Evolutionary conservation across 2,888 invertebrate genomes (phyloP), one percentile per base, ranked within the genome.

Genomic region (Amaurobius ferox): DNA sequence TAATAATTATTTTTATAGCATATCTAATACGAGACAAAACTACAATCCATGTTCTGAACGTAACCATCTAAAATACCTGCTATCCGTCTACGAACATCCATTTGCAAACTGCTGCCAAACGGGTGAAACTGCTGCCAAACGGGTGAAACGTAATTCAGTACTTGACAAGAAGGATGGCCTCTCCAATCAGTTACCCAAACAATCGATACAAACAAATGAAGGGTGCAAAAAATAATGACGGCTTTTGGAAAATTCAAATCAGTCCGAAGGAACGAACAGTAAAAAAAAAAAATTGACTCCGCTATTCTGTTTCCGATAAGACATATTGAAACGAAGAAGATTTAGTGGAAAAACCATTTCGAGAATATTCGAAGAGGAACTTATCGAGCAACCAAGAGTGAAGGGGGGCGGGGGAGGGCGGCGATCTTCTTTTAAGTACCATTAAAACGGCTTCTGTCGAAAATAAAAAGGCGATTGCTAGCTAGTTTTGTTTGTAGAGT

Each of bases 281-380:
- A 55, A 55, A 23, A 23, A 55, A 55, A 55, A 55, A 55, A 23
- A 55, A 23, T 6, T 19, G 23, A 11, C 23, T 55, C 23, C 55
- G 55, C 55, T 23, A 55, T 55, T 55, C 23, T 23, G 55, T 55
- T 55, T 55, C 55, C 77, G 83, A 85, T 85, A 85, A 85, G 77
- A 78, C 83, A 85, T 85, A 85, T 85, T 85, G 83, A 85, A 85
- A 85, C 77, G 77, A 72, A 77, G 72, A 76, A 83, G 81, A 83
- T 83, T 83, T 83, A 83, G 81, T 83, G 76, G 81, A 83, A 83
- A 83, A 83, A 83, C 76, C 81, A 76, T 68, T 71, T 71, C 67
- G 40, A 70, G 76, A 76, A 83, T 83, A 76, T 83, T 83, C 70
- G 62, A 70, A 83, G 67, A 67, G 68, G 32, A 74, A 70, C 67